These are phyloP conservation scores for Sinosuthora webbiana DNA, from an alignment of 2,113 vertebrate genomes.

Conservation along the genomic window DNA sequence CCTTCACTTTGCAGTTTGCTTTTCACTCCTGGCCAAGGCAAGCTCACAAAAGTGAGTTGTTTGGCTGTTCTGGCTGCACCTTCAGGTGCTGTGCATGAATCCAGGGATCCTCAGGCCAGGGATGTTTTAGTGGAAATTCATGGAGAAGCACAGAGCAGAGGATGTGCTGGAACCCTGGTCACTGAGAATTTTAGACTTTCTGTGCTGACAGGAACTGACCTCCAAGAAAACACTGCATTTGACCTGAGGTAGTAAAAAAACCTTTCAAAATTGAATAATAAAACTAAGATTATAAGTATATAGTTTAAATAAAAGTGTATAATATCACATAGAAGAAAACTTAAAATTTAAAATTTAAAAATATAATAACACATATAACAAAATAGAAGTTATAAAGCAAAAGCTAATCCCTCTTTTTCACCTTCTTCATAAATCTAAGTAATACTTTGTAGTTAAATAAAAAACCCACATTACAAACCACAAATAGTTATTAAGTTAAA, in stretches of 20 bases:
- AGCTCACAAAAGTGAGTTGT: neutral
- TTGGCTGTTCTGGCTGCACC: neutral
- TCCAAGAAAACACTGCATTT: neutral
- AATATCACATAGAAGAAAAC: neutral
- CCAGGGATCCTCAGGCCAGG: neutral
- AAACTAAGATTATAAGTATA: neutral
- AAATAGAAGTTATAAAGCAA: neutral
- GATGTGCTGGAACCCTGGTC: neutral
- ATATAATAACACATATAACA: neutral
- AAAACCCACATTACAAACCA: too few relatives aligned
- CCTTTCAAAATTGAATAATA: neutral
- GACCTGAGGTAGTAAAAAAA: neutral
- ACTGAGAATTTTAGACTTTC: neutral
- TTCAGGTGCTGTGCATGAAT: accelerated
- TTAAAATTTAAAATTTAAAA: neutral
- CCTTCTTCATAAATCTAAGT: neutral
- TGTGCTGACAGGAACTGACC: neutral
- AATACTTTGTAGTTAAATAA: neutral
- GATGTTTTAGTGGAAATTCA: neutral
- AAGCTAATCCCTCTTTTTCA: neutral
- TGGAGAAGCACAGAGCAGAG: neutral
- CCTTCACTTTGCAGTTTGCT: neutral
- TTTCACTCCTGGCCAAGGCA: neutral
- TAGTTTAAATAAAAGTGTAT: neutral
- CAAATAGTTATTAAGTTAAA: too few relatives aligned